Evolutionary conservation across 2,113 vertebrate species (phyloP), one percentile per base, ranked within the genome.

Genomic region (Microcebus jonahi): DNA sequence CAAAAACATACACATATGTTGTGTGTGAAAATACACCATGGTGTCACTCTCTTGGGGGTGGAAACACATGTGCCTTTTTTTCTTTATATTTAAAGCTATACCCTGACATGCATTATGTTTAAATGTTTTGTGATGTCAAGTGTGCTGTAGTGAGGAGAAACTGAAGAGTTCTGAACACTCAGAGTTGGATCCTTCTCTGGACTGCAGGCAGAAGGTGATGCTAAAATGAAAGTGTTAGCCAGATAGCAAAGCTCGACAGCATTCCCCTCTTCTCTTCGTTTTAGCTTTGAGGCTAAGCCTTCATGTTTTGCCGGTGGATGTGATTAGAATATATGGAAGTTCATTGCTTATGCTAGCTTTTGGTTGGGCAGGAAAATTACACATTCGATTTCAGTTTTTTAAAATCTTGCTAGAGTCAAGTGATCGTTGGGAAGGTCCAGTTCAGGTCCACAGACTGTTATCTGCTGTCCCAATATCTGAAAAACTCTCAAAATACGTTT

Each of bases 11-110:
- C 36, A 11, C 23, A 0, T 34, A 45, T 27, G 45, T 95, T 5
- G 6, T 8, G 6, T 81, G 34, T 68, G 36, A 39, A 96, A 91
- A 31, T 9, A 63, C 12, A 87, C 39, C 39, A 50, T 2, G 25
- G 61, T 76, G 10, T 94, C 61, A 34, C 18, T 92, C 53, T 67
- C 67, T 85, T 31, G 59, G 23, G n/a, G n/a, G 25, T 81, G 11
- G 71, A 82, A 89, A 73, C 71, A 91, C 59, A 93, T 1, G 70
- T n/a, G 25, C 48, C 42, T 86, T 93, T 94, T 95, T 79, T 36
- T 65, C 36, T 53, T 83, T 42, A 27, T 70, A 36, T 73, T 88
- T 79, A 71, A n/a, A 85, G 81, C 63, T 87, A 20, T 73, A 9
- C 36, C 13, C 61, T 63, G 27, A 85, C 39, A 4, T 48, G 73